phyloP scores from a whole-genome alignment of 1,140 invertebrate species.

The Diplogasteroides magnus region DNA sequence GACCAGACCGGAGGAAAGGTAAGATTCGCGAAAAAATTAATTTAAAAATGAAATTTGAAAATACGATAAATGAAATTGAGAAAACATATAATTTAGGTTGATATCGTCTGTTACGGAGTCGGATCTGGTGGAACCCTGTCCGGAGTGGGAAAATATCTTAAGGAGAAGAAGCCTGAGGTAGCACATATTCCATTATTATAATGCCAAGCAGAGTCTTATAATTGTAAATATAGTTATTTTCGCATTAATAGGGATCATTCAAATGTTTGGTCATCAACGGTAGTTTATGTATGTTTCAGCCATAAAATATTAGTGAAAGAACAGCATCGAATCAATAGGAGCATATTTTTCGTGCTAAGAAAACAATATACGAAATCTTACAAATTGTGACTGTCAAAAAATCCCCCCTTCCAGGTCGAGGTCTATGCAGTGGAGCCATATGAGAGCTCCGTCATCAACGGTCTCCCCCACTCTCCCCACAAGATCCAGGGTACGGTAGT shows the following conservation, averaged over 20 bases:
- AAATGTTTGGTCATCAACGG: no score
- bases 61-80: background rate
- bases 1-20: slow-evolving; percentile 43
- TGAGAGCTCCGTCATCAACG: slow-evolving; percentile 34
- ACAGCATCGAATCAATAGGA: no score
- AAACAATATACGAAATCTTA: no score
- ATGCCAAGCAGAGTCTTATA: background rate
- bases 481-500: slow-evolving; percentile 33
- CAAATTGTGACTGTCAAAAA: no score
- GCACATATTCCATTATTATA: background rate
- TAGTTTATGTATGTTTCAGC: no score
- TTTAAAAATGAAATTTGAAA: background rate
- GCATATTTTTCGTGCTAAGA: no score
- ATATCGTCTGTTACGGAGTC: slow-evolving; percentile 34
- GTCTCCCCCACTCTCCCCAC: slow-evolving; percentile 33
- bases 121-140: slow-evolving; percentile 34
- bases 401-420: slow-evolving; percentile 4
- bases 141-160: slow-evolving; percentile 28
- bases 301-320: no score
- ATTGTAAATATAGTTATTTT: background rate
- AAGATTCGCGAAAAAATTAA: background rate
- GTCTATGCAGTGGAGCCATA: slow-evolving; percentile 32
- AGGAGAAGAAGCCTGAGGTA: slow-evolving; percentile 36
- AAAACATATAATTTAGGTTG: background rate
- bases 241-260: no score